These are phyloP conservation scores for Setophaga kirtlandii DNA, from an alignment of 2,113 vertebrate species.

Conservation along the genomic window DNA sequence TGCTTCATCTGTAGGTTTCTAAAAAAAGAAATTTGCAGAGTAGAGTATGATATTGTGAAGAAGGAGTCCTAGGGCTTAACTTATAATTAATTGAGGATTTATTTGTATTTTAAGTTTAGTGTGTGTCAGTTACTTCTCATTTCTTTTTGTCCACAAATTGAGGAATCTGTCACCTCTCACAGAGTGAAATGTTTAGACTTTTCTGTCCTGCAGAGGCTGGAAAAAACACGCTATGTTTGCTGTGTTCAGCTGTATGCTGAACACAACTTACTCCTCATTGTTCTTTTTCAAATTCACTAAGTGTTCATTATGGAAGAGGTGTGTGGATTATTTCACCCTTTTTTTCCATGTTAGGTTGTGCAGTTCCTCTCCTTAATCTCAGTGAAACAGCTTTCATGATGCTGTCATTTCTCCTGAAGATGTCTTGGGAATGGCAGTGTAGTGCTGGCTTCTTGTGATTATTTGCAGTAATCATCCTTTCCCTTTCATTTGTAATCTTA, in stretches of 20 bases:
- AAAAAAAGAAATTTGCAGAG: accelerated
- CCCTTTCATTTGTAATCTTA: neutral
- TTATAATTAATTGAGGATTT: neutral
- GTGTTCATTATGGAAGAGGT: neutral
- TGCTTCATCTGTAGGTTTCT: neutral
- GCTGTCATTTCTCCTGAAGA: neutral
- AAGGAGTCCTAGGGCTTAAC: neutral
- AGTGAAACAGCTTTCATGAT: neutral
- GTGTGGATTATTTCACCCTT: neutral
- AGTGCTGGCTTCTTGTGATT: neutral
- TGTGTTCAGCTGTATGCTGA: neutral
- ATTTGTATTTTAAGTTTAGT: neutral
- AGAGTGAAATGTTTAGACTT: neutral
- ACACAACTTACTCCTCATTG: neutral
- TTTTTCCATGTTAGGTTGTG: neutral
- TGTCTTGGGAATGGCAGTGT: neutral
- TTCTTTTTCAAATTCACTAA: neutral
- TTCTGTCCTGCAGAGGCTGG: neutral
- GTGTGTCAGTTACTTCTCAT: neutral
- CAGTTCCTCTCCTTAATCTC: neutral
- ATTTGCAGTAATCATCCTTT: neutral
- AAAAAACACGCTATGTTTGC: accelerated
- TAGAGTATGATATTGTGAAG: neutral
- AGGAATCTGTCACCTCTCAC: neutral
- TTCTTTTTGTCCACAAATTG: neutral